Percentiles rank a stretch among this genome's conserved stretches.
These are phyloP conservation scores for Rhodeus uyekii DNA, from an alignment of 2,797 vertebrate genomes.

Conservation along the genomic window DNA sequence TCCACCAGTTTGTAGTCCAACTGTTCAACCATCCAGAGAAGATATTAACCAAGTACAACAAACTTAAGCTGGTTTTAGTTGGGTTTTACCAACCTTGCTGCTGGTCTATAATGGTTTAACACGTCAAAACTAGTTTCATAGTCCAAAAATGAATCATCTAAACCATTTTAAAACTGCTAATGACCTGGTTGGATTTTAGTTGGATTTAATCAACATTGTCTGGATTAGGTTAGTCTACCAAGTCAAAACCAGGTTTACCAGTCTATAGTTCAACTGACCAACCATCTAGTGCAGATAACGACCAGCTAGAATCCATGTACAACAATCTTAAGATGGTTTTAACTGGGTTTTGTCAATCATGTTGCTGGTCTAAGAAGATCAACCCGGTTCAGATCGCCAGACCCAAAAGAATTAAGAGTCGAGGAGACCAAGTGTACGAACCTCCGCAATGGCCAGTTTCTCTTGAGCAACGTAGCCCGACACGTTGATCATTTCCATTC, in stretches of 20 bases:
- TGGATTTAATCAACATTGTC: fast-evolving
- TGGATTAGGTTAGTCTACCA: no score
- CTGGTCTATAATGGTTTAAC: background rate
- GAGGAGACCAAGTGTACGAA: conserved; percentile 51
- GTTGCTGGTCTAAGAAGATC: no score
- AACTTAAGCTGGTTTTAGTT: background rate
- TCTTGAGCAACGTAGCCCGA: conserved; percentile 97
- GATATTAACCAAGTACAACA: no score
- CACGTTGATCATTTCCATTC: conserved; percentile 99
- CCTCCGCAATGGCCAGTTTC: conserved; percentile 97
- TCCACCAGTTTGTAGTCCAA: background rate
- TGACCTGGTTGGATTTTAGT: background rate
- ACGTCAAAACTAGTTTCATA: background rate
- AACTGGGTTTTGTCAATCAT: fast-evolving
- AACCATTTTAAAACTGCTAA: no score
- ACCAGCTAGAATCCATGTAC: background rate
- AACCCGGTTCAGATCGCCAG: background rate
- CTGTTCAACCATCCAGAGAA: background rate
- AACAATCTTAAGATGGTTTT: background rate
- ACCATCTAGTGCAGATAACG: background rate
- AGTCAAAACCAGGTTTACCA: background rate
- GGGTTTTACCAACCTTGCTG: background rate
- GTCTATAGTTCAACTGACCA: background rate
- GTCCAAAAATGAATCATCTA: background rate
- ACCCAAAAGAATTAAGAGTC: background rate